Base-by-base conservation (phyloP, 2,888 invertebrate genomes). In the Callyntrura sp. region DNA sequence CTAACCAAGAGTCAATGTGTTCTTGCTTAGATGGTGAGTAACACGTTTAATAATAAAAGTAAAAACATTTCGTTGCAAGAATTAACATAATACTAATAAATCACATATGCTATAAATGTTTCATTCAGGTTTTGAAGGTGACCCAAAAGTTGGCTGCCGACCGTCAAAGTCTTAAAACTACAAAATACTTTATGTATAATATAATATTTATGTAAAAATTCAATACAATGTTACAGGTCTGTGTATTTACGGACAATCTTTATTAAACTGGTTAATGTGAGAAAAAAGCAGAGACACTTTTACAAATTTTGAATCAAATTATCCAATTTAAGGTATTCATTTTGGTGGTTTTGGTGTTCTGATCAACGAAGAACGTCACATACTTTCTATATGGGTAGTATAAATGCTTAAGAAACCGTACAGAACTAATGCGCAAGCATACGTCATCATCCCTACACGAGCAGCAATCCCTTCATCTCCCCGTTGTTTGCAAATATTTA, bases 111-210 rank as follows among this genome's bases (percentile, higher is more conserved):
- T 35, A 70, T 3, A n/a, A 23, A 73, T 73, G 73, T 81, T 81
- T 45, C 23, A 83, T 81, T 45, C 23, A 83, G 92, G 92, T 14
- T 93, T 81, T 79, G 70, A 65, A 82, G 92, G 92, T 25, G 88
- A 92, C 76, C 90, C 93, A 2, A 84, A 86, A 6, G 55, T 57
- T 0, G 92, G 88, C 43, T 91, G 92, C 70, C 68, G 28, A 14
- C 91, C 78, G 62, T 1, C 62, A 12, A 73, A 73, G n/a, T 6
- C 57, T 35, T 35, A 35, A n/a, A n/a, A 35, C 35, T 35, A 6
- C 35, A 11, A 14, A 51, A 51, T 51, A 14, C n/a, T 14, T 1
- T 51, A 9, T 51, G 51, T 51, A 51, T 3, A 6, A 51, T 14
- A 51, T 11, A 51, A 51, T 14, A 51, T 35, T 51, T 51, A 51